A percentile compares a stretch with the other conserved stretches of the same genome.
Evolutionary conservation across 2,888 invertebrate species (phyloP).

Genomic region (Yponomeuta plumbellus): DNA sequence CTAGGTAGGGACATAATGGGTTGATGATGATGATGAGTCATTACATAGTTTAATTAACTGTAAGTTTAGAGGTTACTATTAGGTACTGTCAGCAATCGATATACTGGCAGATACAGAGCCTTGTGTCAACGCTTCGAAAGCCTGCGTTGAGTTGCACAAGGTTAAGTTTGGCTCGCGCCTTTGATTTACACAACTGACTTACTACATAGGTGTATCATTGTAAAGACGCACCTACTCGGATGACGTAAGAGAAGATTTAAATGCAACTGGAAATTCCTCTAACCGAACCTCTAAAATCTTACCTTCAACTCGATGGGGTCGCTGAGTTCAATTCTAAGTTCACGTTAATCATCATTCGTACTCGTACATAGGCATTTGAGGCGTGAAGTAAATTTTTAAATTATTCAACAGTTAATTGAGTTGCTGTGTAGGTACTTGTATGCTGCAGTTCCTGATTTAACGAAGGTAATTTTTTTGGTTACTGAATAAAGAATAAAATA

Average conservation of each 20-base stretch:
- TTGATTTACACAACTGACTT: neutral
- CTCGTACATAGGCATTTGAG: no score
- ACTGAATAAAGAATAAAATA: no score
- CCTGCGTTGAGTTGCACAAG: neutral
- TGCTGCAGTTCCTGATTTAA: no score
- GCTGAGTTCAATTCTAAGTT: neutral
- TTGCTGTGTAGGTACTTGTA: no score
- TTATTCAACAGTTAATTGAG: no score
- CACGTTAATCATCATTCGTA: neutral
- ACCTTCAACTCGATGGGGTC: neutral
- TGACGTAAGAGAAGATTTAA: constrained; percentile 14
- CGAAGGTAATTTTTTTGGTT: no score
- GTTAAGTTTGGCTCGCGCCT: neutral
- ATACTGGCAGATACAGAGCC: neutral
- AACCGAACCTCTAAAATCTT: neutral
- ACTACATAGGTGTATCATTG: neutral
- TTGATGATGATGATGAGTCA: no score
- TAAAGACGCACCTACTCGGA: constrained; percentile 16
- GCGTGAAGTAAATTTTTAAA: no score
- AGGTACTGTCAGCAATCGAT: neutral
- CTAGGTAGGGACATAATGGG: no score
- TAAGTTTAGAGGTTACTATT: neutral
- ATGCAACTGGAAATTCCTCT: neutral
- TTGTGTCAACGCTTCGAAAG: neutral
- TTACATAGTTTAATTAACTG: no score